These are phyloP conservation scores for Colostygia pectinataria DNA, from an alignment of 2,888 invertebrate genomes.

Conservation along the genomic window DNA sequence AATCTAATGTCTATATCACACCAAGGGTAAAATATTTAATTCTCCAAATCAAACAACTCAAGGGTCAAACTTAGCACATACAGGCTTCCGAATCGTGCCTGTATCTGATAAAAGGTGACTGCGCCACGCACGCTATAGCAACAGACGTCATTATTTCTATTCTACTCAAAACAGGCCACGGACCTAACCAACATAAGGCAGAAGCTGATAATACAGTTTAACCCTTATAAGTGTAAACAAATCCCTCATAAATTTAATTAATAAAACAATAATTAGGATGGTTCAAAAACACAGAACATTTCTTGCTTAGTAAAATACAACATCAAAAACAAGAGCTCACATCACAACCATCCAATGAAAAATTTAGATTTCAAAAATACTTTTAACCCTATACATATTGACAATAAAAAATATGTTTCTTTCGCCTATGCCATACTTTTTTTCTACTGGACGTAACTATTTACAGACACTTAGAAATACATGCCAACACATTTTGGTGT, in stretches of 20 bases:
- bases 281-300: conserved; percentile 15
- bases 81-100: background rate
- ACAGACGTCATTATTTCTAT: too few relatives aligned
- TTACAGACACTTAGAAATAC: conserved; percentile 36
- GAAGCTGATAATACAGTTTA: background rate
- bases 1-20: conserved; percentile 28
- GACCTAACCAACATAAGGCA: too few relatives aligned
- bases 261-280: conserved; percentile 16
- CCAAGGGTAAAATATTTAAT: conserved; percentile 18
- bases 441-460: conserved; percentile 57
- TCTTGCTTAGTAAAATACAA: conserved; percentile 20
- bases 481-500: conserved; percentile 10
- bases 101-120: background rate
- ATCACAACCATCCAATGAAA: conserved; percentile 76
- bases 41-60: conserved; percentile 2
- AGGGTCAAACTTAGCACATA: background rate
- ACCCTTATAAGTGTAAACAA: background rate
- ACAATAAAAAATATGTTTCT: conserved; percentile 48
- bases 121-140: too few relatives aligned
- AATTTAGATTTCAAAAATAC: conserved; percentile 56
- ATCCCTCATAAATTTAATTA: conserved; percentile 3
- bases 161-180: too few relatives aligned
- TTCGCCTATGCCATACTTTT: conserved; percentile 40
- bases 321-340: conserved; percentile 45
- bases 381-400: conserved; percentile 45